Base-by-base conservation (phyloP, 2,888 invertebrate species). In the Thumatha senex region DNA sequence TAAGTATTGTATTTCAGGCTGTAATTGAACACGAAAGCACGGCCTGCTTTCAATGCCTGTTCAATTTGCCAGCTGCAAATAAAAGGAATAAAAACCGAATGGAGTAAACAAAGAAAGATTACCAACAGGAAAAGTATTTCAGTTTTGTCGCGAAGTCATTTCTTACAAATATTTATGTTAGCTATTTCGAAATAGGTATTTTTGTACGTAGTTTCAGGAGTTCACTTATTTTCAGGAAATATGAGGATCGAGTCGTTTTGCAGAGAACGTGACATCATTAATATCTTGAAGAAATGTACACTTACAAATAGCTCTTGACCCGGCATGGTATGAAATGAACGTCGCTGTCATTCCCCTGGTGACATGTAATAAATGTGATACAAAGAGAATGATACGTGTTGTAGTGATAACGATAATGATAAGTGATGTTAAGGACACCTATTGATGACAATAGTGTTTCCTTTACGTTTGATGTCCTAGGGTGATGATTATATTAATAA, bases 61-160 rank as follows among this genome's bases (percentile, higher is more conserved):
- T 39, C 53, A 58, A 61, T 68, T 55, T 54, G 42, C 50, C 46
- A 46, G 50, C 55, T 47, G 56, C 53, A 56, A 64, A 67, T 63
- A 68, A 55, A 42, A 56, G 41, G 40, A 54, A 68, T 51, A 55
- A 47, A 45, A 46, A 54, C 47, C 36, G 65, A 69, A 58, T 60
- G 61, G 53, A 15, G 58, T 61, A 56, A 67, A 58, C 45, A 65
- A 55, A 67, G 46, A 60, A 61, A 55, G 41, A 67, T 65, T 63
- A 61, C 58, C 56, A 63, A 51, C 65, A 58, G 52, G 54, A 53
- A 59, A 67, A 54, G 43, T 56, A 56, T 59, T 58, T 56, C 58
- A 63, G 58, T 67, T 56, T 54, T 35, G 48, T 51, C 54, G 57
- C 50, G 45, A 50, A 54, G 47, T 58, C 48, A 41, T 52, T 64